Conservation (phyloP, 2,888 invertebrate genomes). For the Agriopis leucophaearia region DNA sequence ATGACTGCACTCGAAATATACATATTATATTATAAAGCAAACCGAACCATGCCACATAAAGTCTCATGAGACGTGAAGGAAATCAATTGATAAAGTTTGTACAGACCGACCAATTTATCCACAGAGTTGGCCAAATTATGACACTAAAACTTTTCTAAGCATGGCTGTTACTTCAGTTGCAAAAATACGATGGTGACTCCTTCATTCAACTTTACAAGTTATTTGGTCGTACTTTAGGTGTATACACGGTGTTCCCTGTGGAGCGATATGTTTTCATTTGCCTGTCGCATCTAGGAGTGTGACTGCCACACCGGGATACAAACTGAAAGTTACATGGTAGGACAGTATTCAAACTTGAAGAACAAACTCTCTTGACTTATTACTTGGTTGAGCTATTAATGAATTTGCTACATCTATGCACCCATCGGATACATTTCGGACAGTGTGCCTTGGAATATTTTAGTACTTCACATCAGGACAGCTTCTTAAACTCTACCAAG, state of each 20-base stretch:
- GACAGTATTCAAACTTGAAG: conserved; percentile 18
- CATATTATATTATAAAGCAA: conserved; percentile 57
- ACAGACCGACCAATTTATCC: conserved; percentile 1
- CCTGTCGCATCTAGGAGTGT: conserved; percentile 62
- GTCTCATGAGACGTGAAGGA: conserved; percentile 58
- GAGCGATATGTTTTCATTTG: conserved; percentile 73
- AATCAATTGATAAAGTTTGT: conserved; percentile 75
- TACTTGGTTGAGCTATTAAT: background rate
- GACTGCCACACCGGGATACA: conserved; percentile 53
- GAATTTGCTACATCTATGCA: too few relatives aligned
- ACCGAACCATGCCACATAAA: conserved; percentile 54
- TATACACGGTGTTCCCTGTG: conserved; percentile 57
- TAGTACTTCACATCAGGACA: too few relatives aligned
- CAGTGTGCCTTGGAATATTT: too few relatives aligned
- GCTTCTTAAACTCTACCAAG: too few relatives aligned
- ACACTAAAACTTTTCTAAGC: background rate
- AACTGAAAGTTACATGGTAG: conserved; percentile 45
- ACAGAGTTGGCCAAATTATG: background rate
- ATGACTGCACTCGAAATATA: conserved; percentile 44
- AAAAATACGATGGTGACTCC: too few relatives aligned
- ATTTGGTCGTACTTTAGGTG: background rate
- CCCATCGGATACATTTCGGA: too few relatives aligned
- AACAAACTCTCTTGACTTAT: background rate
- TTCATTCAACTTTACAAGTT: too few relatives aligned
- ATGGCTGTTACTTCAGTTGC: background rate